These are phyloP conservation scores for Lates calcarifer DNA, from an alignment of 2,113 vertebrate species.

Conservation along the genomic window DNA sequence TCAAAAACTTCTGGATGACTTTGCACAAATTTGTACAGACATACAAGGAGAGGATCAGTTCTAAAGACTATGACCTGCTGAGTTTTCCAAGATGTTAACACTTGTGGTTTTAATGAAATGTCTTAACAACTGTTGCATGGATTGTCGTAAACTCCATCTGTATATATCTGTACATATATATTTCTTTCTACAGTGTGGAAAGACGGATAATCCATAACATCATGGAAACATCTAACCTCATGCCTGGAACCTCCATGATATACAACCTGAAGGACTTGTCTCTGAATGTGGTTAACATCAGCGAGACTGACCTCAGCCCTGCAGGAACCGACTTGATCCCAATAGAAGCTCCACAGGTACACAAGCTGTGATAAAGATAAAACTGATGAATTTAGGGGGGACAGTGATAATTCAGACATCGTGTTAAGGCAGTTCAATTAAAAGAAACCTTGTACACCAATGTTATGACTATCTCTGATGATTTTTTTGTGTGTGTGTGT, in stretches of 20 bases:
- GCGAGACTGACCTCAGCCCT: neutral
- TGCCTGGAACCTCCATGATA: accelerated
- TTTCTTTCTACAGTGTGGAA: slow-evolving; percentile 58
- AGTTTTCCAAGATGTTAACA: too few relatives aligned
- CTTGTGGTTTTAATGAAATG: too few relatives aligned
- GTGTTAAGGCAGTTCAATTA: neutral
- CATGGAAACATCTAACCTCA: neutral
- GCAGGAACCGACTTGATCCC: neutral
- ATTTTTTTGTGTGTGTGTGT: neutral
- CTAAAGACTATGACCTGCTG: too few relatives aligned
- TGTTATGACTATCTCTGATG: too few relatives aligned
- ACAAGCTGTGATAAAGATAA: neutral
- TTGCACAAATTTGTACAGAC: too few relatives aligned
- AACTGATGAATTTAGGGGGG: neutral
- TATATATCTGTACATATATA: too few relatives aligned
- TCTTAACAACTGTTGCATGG: too few relatives aligned
- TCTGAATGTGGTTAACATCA: slow-evolving; percentile 50
- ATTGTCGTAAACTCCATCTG: too few relatives aligned
- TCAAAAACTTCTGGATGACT: too few relatives aligned
- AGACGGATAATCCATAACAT: slow-evolving; percentile 42
- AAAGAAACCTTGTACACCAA: neutral
- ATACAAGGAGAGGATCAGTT: too few relatives aligned
- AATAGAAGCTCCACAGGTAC: slow-evolving; percentile 47
- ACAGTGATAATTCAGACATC: neutral
- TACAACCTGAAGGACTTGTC: slow-evolving; percentile 12